Evolutionary conservation across 2,113 vertebrate genomes (phyloP), one percentile per base, ranked within the genome.

Genomic region (Nycticorax nycticorax): DNA sequence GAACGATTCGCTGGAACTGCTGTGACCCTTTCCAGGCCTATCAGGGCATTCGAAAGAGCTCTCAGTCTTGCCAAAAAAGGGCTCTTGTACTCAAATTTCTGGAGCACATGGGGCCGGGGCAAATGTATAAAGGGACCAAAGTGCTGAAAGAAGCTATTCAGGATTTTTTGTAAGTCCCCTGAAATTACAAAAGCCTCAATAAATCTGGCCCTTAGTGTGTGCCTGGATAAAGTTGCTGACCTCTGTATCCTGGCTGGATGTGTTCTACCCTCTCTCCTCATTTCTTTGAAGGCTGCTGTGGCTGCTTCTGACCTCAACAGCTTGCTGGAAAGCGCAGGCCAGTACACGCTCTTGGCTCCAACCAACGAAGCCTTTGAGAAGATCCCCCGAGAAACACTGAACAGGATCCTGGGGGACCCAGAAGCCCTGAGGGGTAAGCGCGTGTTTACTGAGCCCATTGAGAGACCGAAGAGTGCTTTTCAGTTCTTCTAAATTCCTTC

Each of bases 321-420:
- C 26, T 35, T 99, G 91, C 93, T 99, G 48, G 99, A 99, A 75
- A 97, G 80, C 0, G 98, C 99, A 1, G 99, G 99, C 23, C 98
- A 99, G 73, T 99, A 98, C 97, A 99, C 99, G 0, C 80, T 99
- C n/a, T 97, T 99, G 75, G 99, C 99, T 68, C 99, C 99, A 0
- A 99, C 99, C 92, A 99, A 99, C 2, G 99, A 99, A 35, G 99
- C 99, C 91, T 99, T 99, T 9, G 97, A 98, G 96, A 99, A 99
- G 97, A 99, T 99, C 92, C 99, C 99, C 33, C 89, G 68, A n/a
- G 98, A 99, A 83, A 99, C 98, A 22, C 95, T 99, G 77, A 99
- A 98, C 97, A 98, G 99, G 87, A 99, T 99, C 92, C 96, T 99
- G 66, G 99, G 99, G 64, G 99, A 99, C 92, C 99, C 99, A 21